Percentiles rank a stretch among this genome's conserved stretches.
Evolutionary conservation across 2,888 invertebrate species (phyloP).

Genomic region (Torymus tubicola): DNA sequence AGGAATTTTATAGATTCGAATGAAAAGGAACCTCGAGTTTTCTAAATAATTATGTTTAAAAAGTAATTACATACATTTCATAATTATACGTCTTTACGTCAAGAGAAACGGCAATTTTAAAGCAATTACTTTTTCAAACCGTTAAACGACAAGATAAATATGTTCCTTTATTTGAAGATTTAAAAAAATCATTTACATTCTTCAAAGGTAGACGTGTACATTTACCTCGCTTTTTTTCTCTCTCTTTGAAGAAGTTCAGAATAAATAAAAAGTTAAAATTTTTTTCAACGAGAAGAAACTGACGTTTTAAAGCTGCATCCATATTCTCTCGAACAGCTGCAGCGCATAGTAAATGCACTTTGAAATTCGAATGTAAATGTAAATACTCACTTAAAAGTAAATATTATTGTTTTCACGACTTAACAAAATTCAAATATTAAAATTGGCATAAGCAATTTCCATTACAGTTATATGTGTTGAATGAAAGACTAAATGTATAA

Average conservation of each 20-base stretch:
- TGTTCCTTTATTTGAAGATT: conserved; percentile 36
- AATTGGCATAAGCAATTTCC: conserved; percentile 3
- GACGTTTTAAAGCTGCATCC: conserved; percentile 45
- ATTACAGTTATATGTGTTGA: neutral
- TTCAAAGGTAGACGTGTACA: conserved; percentile 22
- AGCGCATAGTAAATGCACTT: conserved; percentile 34
- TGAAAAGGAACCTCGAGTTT: conserved; percentile 25
- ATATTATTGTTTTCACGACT: conserved; percentile 33
- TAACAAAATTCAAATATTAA: conserved; percentile 12
- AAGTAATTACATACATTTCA: conserved; percentile 34
- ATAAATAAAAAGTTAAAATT: conserved; percentile 50
- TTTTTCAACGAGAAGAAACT: conserved; percentile 42
- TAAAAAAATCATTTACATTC: conserved; percentile 48
- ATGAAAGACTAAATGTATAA: conserved; percentile 1
- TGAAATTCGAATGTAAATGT: conserved; percentile 37
- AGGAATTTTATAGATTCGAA: conserved; percentile 22
- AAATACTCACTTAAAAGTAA: conserved; percentile 30
- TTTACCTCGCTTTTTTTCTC: conserved; percentile 13
- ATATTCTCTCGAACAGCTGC: conserved; percentile 27
- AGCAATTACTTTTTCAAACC: conserved; percentile 46
- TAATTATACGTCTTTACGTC: conserved; percentile 23
- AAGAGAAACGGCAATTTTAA: conserved; percentile 44
- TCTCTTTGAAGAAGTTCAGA: conserved; percentile 31
- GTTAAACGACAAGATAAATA: conserved; percentile 31
- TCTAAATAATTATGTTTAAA: conserved; percentile 37